Percentiles rank a stretch among this genome's conserved stretches.
These are phyloP conservation scores for human (Homo sapiens) DNA, from an alignment of 2,113 vertebrate genomes.

Conservation along the genomic window GRCh38 chr4:42466001-42466500, in stretches of 20 bases:
- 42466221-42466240: background rate
- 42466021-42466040: too few relatives aligned
- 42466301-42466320: background rate
- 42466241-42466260: background rate
- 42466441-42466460: background rate
- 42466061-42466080: constrained; percentile 16
- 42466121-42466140: background rate
- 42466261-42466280: background rate
- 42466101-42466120: background rate
- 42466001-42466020: too few relatives aligned
- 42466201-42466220: background rate
- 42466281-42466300: background rate
- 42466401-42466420: background rate
- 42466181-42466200: background rate
- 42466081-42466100: background rate
- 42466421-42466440: background rate
- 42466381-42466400: background rate
- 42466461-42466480: background rate
- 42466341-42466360: background rate
- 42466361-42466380: background rate
- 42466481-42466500: background rate
- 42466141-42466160: constrained; percentile 41
- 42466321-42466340: background rate
- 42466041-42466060: background rate
- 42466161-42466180: background rate